These are phyloP conservation scores for Lutjanus erythropterus DNA, from an alignment of 2,113 vertebrate genomes.

Conservation along the genomic window DNA sequence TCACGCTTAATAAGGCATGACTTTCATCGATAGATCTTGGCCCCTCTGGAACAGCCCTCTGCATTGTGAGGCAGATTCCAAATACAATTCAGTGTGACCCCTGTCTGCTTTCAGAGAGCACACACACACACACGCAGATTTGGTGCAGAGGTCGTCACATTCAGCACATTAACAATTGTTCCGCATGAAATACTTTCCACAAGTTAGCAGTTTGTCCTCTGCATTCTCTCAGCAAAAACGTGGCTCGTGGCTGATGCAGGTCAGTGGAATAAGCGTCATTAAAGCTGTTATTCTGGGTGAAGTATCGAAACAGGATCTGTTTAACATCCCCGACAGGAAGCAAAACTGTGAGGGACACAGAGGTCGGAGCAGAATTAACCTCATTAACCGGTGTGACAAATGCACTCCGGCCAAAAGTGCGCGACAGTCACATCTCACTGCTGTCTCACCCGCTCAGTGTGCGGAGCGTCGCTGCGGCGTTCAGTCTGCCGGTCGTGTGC, in stretches of 20 bases:
- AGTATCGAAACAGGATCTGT: conserved; percentile 26
- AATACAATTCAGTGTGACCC: not conserved
- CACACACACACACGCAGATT: not conserved
- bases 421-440: not conserved
- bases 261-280: conserved; percentile 9
- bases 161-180: not conserved
- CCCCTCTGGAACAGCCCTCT: conserved; percentile 1
- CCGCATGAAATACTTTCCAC: not conserved
- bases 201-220: not conserved
- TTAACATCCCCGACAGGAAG: conserved; percentile 33
- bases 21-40: not conserved
- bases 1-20: conserved; percentile 9
- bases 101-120: not conserved
- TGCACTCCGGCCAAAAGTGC: conserved; percentile 2
- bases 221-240: conserved; percentile 10
- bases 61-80: not conserved
- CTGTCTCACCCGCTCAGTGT: not conserved
- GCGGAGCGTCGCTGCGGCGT: not conserved
- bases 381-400: conserved; percentile 57
- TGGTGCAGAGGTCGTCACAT: not conserved
- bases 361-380: conserved; percentile 46
- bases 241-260: conserved; percentile 4
- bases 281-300: conserved; percentile 3
- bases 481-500: conserved; percentile 36
- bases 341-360: conserved; percentile 1